Evolutionary conservation across 2,888 invertebrate genomes (phyloP).

Genomic region (Anticlea derivata): DNA sequence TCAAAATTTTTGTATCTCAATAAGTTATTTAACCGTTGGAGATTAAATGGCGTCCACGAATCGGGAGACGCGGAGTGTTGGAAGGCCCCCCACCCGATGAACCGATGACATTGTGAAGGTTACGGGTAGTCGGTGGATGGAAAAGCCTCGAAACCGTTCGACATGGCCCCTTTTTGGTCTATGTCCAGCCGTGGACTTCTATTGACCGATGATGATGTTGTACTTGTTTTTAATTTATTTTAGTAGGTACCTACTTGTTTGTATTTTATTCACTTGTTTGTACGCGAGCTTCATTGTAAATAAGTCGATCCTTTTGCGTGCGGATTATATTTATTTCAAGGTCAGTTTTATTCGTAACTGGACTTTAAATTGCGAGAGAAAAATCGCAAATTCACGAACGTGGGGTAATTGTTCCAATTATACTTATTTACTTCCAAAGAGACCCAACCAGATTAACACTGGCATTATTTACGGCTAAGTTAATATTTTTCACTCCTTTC

Average conservation of each 20-base stretch:
- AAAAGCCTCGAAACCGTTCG: no score
- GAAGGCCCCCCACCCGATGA: no score
- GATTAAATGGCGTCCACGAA: no score
- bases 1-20: constrained; percentile 33
- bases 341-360: not conserved
- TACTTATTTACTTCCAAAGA: not conserved
- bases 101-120: no score
- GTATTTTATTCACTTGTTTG: constrained; percentile 23
- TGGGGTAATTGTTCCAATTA: constrained; percentile 6
- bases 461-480: no score
- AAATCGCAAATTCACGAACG: constrained; percentile 4
- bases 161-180: no score
- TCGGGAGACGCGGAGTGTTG: no score
- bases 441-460: not conserved
- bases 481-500: no score
- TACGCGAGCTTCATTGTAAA: constrained; percentile 12
- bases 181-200: no score
- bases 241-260: constrained; percentile 1
- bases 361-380: constrained; percentile 19
- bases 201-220: no score
- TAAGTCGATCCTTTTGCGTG: constrained; percentile 10
- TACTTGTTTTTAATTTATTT: not conserved
- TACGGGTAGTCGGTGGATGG: no score
- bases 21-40: no score
- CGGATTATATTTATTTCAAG: constrained; percentile 8